Evolutionary conservation across 2,113 vertebrate species (phyloP).

Genomic region (Rhynchomys soricoides): DNA sequence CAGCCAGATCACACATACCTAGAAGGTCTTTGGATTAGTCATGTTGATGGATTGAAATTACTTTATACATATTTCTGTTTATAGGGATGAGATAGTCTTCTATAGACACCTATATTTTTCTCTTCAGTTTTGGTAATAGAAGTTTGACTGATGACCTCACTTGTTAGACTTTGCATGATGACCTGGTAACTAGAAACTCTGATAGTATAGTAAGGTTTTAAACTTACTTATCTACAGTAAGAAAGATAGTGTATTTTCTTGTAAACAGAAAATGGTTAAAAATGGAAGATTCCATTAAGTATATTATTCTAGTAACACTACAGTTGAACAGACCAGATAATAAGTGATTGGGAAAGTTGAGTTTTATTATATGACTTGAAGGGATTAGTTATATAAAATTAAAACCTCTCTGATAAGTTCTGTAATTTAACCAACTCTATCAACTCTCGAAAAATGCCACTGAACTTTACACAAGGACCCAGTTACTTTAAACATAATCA

Average conservation of each 20-base stretch:
- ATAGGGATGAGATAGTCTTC: background rate
- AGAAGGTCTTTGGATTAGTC: no score
- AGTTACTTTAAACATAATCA: background rate
- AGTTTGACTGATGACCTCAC: background rate
- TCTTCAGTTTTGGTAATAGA: background rate
- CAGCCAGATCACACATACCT: no score
- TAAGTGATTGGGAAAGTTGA: conserved; percentile 71
- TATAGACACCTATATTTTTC: background rate
- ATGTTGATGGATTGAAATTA: no score
- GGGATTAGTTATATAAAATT: conserved; percentile 70
- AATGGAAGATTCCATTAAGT: conserved; percentile 72
- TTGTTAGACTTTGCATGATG: background rate
- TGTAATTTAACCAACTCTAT: conserved; percentile 71
- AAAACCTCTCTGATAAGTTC: conserved; percentile 44
- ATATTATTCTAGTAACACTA: conserved; percentile 73
- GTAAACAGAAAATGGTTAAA: conserved; percentile 74
- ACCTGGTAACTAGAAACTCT: background rate
- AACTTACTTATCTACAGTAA: no score
- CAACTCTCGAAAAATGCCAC: background rate
- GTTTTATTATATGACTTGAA: conserved; percentile 68
- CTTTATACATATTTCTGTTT: background rate
- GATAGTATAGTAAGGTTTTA: conserved; percentile 60
- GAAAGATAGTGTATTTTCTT: conserved; percentile 75
- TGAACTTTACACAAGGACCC: background rate
- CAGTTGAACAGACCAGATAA: conserved; percentile 78